Evolutionary conservation across 2,797 vertebrate species (phyloP).

Genomic region (Caiman crocodilus): DNA sequence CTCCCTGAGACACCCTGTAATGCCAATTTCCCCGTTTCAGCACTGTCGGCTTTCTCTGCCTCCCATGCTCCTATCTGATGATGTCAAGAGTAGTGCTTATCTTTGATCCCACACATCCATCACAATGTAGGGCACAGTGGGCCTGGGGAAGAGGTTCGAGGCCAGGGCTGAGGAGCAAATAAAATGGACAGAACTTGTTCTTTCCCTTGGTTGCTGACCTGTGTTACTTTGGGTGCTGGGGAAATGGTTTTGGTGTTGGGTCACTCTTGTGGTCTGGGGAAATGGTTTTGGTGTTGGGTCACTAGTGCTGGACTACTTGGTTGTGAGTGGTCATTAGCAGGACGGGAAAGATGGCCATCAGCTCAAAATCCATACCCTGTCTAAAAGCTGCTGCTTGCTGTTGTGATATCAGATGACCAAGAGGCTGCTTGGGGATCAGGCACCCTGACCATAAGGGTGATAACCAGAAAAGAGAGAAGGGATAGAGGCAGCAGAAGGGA

Average conservation of each 20-base stretch:
- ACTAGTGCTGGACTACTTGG: background rate
- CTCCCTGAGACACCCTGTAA: background rate
- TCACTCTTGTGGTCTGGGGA: background rate
- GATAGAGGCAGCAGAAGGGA: too few relatives aligned
- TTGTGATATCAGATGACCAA: background rate
- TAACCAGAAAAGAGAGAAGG: too few relatives aligned
- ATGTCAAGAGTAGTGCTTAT: too few relatives aligned
- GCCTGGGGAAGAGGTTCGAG: background rate
- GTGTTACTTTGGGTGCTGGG: background rate
- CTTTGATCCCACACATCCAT: too few relatives aligned
- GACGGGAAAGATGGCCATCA: background rate
- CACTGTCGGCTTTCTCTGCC: background rate
- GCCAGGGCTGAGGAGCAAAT: background rate
- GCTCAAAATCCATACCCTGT: background rate
- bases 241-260: background rate
- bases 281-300: background rate
- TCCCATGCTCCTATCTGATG: background rate
- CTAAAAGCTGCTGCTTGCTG: accelerated
- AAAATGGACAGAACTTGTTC: background rate
- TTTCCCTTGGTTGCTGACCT: background rate
- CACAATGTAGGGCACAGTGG: too few relatives aligned
- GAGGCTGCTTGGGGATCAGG: too few relatives aligned
- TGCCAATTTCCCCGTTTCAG: background rate
- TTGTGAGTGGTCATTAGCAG: background rate
- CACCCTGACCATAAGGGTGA: too few relatives aligned